Conservation (phyloP, 2,797 vertebrate species). For the Coendou prehensilis region DNA sequence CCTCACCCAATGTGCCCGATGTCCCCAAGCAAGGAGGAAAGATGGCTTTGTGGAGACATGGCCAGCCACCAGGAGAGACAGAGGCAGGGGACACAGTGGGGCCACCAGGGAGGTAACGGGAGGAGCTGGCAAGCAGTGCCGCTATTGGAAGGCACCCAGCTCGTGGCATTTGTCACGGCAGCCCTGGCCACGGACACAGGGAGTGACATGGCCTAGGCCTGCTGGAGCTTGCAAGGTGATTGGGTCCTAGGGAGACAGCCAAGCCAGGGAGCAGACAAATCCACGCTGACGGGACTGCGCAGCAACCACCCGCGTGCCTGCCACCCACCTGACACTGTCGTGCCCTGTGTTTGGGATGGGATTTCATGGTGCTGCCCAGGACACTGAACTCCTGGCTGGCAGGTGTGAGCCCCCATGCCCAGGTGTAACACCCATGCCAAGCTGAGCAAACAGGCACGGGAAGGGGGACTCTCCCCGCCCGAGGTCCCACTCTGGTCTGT, state of each 20-base stretch:
- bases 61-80: neutral
- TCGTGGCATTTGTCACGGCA: neutral
- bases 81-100: neutral
- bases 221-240: neutral
- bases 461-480: neutral
- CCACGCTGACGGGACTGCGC: accelerated
- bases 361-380: neutral
- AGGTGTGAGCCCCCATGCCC: neutral
- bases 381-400: neutral
- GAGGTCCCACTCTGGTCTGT: accelerated
- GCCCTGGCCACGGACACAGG: accelerated
- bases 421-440: no score
- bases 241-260: neutral
- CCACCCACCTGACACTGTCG: neutral
- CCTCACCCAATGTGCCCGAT: neutral
- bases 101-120: neutral
- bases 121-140: neutral
- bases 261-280: neutral
- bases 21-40: neutral
- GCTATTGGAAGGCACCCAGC: neutral
- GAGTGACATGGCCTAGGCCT: neutral
- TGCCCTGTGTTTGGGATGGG: neutral
- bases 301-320: accelerated
- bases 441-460: neutral
- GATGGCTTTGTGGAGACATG: accelerated